Base-by-base conservation (phyloP, 2,797 vertebrate genomes). In the Nasua narica region DNA sequence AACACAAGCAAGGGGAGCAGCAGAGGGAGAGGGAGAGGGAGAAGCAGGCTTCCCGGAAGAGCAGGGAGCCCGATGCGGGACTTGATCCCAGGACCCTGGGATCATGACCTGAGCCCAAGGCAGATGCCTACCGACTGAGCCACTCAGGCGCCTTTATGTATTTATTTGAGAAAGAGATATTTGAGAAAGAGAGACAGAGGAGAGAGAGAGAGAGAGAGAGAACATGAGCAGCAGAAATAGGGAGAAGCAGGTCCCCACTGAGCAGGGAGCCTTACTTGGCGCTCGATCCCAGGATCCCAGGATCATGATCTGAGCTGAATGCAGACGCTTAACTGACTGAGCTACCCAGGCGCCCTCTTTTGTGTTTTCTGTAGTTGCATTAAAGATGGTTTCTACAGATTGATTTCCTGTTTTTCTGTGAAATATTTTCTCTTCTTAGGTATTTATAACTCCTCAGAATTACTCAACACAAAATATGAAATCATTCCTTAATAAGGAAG, bases 321-420 rank as follows among this genome's bases (percentile, higher is more conserved):
- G 32, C 62, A 67, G 62, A 67, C 3, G 0, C 65, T 19, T 67
- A 67, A 67, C n/a, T 2, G 16, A 67, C 65, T 67, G 65, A 35
- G 32, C 62, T 15, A n/a, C 62, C 32, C 7, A n/a, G 65, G n/a
- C 0, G 9, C n/a, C 18, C 78, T 56, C 74, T 29, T 94, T 60
- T 83, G 40, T 62, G 5, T 90, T 67, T 91, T 58, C n/a, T 85
- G 2, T 69, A 72, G 10, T 35, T 69, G 3, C 35, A 54, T 85
- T 94, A 79, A 91, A 81, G 18, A 69, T 92, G 40, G n/a, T 58
- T 87, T 87, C 89, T 94, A 70, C 9, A 81, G n/a, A 62, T 86
- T 74, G 78, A 83, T 87, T 92, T 95, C 43, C 56, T 87, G 11
- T 93, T 95, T 78, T 48, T 92, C 69, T 85, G 15, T 70, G 40